Conservation (phyloP, 1,140 invertebrate species). For the Asbolus verrucosus region DNA sequence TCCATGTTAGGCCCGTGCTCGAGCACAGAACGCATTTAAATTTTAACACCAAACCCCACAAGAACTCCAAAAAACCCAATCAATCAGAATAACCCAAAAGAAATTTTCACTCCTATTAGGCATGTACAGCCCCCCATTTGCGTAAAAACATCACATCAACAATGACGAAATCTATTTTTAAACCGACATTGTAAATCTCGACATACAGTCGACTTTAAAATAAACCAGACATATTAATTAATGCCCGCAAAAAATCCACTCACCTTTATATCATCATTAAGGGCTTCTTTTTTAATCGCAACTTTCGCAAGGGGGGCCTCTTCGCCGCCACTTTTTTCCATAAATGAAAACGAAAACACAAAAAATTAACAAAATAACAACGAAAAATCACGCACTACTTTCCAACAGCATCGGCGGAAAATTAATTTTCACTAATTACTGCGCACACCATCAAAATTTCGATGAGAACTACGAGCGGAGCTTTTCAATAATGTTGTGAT, state of each 20-base stretch:
- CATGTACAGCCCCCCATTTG: background rate
- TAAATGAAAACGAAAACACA: conserved; percentile 40
- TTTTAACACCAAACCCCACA: conserved; percentile 13
- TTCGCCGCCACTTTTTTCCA: conserved; percentile 52
- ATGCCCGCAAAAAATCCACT: conserved; percentile 1
- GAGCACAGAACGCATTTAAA: conserved; percentile 43
- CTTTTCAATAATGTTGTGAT: conserved; percentile 46
- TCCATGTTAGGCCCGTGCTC: conserved; percentile 60
- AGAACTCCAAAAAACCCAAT: conserved; percentile 15
- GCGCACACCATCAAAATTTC: conserved; percentile 38
- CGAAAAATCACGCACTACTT: conserved; percentile 51
- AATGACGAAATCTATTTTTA: conserved; percentile 32
- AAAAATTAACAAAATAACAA: conserved; percentile 1
- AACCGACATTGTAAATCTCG: conserved; percentile 44
- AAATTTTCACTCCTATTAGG: background rate
- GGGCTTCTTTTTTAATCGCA: conserved; percentile 51
- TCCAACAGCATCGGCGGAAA: conserved; percentile 20
- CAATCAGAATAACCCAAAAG: conserved; percentile 20
- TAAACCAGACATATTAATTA: conserved; percentile 46
- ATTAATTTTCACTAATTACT: conserved; percentile 19
- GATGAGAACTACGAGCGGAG: conserved; percentile 42
- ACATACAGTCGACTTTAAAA: conserved; percentile 42
- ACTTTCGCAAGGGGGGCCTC: conserved; percentile 52
- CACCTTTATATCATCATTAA: conserved; percentile 57
- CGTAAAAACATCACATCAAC: conserved; percentile 10